Conservation (phyloP, 2,888 invertebrate genomes). For the Octonoba sinensis region DNA sequence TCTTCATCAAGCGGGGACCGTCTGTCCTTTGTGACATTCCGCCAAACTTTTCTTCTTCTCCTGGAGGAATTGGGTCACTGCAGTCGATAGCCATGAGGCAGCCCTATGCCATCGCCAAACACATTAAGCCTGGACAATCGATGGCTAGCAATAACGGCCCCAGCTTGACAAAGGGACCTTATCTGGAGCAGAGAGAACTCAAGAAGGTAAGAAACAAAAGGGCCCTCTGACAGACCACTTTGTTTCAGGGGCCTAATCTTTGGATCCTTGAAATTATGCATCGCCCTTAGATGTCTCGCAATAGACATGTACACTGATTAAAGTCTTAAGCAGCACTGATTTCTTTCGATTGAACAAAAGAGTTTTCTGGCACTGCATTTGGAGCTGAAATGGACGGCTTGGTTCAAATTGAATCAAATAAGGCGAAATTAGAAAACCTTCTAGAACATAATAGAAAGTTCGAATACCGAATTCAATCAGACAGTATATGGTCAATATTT, state of each 20-base stretch:
- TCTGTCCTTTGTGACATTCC: slow-evolving; percentile 32
- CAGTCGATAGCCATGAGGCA: slow-evolving; percentile 14
- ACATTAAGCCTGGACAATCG: slow-evolving; percentile 14
- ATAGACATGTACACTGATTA: too few relatives aligned
- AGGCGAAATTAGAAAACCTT: too few relatives aligned
- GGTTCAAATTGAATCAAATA: too few relatives aligned
- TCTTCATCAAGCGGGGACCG: slow-evolving; percentile 27
- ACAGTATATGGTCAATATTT: too few relatives aligned
- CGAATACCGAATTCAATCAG: too few relatives aligned
- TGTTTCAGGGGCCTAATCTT: not conserved
- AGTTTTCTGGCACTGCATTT: too few relatives aligned
- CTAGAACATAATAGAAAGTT: too few relatives aligned
- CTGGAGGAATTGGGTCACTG: slow-evolving; percentile 38
- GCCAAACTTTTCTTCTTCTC: slow-evolving; percentile 9
- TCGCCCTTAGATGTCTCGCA: too few relatives aligned
- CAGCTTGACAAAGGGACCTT: slow-evolving; percentile 3
- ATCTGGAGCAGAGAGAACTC: not conserved
- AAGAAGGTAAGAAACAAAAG: slow-evolving; percentile 15
- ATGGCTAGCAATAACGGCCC: slow-evolving; percentile 8
- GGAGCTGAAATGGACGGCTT: too few relatives aligned
- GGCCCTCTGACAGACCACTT: not conserved
- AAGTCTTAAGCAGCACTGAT: too few relatives aligned
- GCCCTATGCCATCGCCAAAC: slow-evolving; percentile 6
- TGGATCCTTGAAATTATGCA: not conserved
- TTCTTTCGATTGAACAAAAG: too few relatives aligned